Base-by-base conservation (phyloP, 1,140 invertebrate species). In the Pogonomyrmex californicus region DNA sequence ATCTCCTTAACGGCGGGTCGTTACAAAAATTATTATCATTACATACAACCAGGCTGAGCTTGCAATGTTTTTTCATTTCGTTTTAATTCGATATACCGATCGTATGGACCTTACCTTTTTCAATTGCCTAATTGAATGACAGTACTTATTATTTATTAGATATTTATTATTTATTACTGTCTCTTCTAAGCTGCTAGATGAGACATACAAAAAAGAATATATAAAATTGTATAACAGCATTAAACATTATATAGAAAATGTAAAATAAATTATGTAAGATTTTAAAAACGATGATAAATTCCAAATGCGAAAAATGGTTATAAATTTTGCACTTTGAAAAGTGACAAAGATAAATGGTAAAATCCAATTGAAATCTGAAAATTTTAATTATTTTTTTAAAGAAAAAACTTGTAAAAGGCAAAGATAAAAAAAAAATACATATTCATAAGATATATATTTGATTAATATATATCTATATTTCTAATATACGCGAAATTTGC, bases 11-110 rank as follows among this genome's bases (percentile, higher is more conserved):
- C 54, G 49, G 41, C 54, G 3, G 68, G 71, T 83, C 41, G 44
- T 75, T 83, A 49, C 41, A 44, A 60, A 83, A 83, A 83, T 83
- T 83, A 83, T 83, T 73, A 58, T 75, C 44, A 83, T 75, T n/a
- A 41, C 1, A 23, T 49, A 44, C 36, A 17, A 17, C 17, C 9
- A 44, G 49, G 12, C 38, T 36, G 41, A 73, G 60, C n/a, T 36
- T 23, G 17, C 4, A 14, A 6, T 44, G 47, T 17, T 38, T 47
- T 62, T 47, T 62, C 47, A 17, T 68, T 47, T 62, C 47, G 10
- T 68, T 41, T 44, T 17, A 54, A 23, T 17, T 56, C 33, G 41
- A 23, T 60, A 17, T 7, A 38, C 12, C 17, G 30, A 60, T 73
- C 51, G 9, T 49, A 60, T 73, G 36, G 41, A 60, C 9, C 47